Base-by-base conservation (phyloP, 2,888 invertebrate genomes). In the Eupithecia subfuscata region DNA sequence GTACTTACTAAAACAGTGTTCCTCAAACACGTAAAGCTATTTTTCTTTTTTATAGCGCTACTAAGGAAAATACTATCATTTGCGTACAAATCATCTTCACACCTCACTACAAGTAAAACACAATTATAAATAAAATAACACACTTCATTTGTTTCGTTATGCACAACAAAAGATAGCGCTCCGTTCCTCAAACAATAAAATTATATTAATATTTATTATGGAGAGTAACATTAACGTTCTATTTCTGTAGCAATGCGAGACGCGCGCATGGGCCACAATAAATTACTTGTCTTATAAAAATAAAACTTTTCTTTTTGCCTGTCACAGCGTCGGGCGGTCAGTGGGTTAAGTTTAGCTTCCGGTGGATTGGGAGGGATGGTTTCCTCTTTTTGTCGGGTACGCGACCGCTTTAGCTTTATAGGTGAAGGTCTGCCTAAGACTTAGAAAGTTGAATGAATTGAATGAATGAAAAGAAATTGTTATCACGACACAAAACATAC, bases 221-320 rank as follows among this genome's bases (percentile, higher is more conserved):
- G 37, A 37, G 67, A 40, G 69, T 56, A 70, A 37, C 56, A 70
- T 70, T 56, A 70, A 60, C 56, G 56, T 70, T 70, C 56, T 70
- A 70, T 70, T 70, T 70, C 34, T 56, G 56, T 34, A 69, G 69
- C 25, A 60, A 70, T 12, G 22, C 56, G 52, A 70, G 90, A 91
- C 92, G 89, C 92, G 88, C 90, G 91, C 92, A 92, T 92, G 91
- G 89, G 90, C 92, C 88, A 90, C 93, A 93, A 94, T 94, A 93
- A 93, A 93, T 94, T 93, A 93, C 93, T 93, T 92, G 93, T 94
- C 93, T 93, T 94, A 94, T 93, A 94, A 94, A 94, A 94, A 93
- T 93, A 93, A 93, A 93, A 94, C 89, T 93, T 94, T 93, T 93
- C 92, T 93, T 94, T 94, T 93, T 91, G 91, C 88, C 88, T 87